phyloP scores from a whole-genome alignment of 2,113 vertebrate species.

The Anseranas semipalmata region DNA sequence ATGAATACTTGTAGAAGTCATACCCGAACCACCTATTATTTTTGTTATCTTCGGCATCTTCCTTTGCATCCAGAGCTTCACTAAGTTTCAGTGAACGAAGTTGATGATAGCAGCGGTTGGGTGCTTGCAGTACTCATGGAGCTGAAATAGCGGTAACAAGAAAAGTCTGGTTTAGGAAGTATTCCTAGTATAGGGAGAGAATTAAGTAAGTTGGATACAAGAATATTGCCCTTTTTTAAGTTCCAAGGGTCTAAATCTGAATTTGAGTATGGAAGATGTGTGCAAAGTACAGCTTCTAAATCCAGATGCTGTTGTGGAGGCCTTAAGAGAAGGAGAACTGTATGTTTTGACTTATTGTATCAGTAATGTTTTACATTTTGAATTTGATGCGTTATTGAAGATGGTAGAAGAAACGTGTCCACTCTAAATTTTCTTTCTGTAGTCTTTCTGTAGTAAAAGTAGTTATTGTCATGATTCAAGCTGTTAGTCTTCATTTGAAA shows the following conservation, averaged over 20 bases:
- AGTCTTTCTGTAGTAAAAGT: not conserved
- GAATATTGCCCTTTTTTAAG: not conserved
- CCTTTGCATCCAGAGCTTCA: not conserved
- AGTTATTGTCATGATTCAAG: not conserved
- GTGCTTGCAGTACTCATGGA: not conserved
- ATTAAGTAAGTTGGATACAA: not conserved
- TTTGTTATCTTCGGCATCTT: not conserved
- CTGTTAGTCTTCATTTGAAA: not conserved
- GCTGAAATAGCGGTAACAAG: not conserved
- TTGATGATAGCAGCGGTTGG: not conserved
- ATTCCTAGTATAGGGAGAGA: not conserved
- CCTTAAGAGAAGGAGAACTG: not conserved
- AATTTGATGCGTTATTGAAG: rapidly evolving
- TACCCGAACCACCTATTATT: not conserved
- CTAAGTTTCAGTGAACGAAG: not conserved
- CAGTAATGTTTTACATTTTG: not conserved
- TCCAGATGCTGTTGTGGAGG: not conserved
- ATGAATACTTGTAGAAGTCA: not conserved
- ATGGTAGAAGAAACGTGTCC: not conserved
- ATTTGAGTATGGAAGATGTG: not conserved
- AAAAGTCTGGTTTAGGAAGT: not conserved
- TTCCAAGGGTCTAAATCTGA: not conserved
- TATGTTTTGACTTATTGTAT: not conserved
- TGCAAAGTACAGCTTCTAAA: not conserved
- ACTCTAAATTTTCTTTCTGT: not conserved